These are phyloP conservation scores for Liparis tanakae DNA, from an alignment of 2,797 vertebrate genomes.

Conservation along the genomic window DNA sequence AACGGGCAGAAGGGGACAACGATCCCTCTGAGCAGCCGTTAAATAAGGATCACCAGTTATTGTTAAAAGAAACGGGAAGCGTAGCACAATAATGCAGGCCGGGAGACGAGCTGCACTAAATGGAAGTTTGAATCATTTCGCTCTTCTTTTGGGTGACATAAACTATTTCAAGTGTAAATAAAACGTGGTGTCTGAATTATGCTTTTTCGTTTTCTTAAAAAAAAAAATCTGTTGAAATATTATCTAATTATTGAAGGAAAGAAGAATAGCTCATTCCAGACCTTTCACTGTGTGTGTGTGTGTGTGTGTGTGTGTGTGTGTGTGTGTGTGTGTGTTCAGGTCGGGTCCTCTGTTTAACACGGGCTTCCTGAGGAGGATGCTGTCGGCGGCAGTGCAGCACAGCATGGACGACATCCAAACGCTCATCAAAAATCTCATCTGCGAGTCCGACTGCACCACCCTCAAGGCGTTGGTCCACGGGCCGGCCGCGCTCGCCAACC, in stretches of 20 bases:
- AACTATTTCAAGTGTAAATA: not conserved
- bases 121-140: not conserved
- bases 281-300: not conserved
- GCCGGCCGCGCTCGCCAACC: slow-evolving; percentile 82
- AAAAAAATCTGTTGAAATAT: not conserved
- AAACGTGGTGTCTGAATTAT: not conserved
- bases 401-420: slow-evolving; percentile 92
- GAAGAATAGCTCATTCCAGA: not conserved
- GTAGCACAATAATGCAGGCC: not conserved
- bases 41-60: not conserved
- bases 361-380: slow-evolving; percentile 93
- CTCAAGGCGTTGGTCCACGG: slow-evolving; percentile 83
- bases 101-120: not conserved
- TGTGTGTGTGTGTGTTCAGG: slow-evolving; percentile 72
- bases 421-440: slow-evolving; percentile 92
- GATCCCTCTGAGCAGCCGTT: not conserved
- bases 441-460: slow-evolving; percentile 93
- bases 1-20: not conserved
- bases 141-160: not conserved
- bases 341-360: slow-evolving; percentile 92
- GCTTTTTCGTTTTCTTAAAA: not conserved
- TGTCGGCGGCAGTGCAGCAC: slow-evolving; percentile 88
- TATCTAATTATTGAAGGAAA: not conserved
- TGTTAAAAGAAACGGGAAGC: not conserved
- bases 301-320: not conserved